A percentile compares a stretch with the other conserved stretches of the same genome.
phyloP scores from a whole-genome alignment of 53 echinoderm and acorn worm genomes.

The Henricia sp. region DNA sequence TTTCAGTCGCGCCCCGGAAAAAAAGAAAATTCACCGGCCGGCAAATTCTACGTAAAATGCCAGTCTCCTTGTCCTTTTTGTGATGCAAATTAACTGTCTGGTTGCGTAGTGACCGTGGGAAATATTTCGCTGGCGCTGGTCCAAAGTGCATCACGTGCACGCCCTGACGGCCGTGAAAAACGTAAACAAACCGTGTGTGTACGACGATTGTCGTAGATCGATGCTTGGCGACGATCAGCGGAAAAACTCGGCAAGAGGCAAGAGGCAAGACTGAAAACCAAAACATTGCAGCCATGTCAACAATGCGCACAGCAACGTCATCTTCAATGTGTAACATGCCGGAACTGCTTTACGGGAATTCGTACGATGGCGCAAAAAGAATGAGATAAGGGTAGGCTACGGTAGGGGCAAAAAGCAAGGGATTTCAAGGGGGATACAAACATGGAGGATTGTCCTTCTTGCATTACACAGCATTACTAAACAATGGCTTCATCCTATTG shows the following conservation, averaged over 20 bases:
- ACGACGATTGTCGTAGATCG: constrained; percentile 41
- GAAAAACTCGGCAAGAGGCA: no score
- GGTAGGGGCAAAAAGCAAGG: no score
- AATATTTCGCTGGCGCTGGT: constrained; percentile 33
- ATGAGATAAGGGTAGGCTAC: no score
- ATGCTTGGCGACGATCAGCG: constrained; percentile 50
- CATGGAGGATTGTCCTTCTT: no score
- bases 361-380: background rate
- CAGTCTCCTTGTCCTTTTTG: background rate
- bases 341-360: constrained; percentile 33
- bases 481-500: no score
- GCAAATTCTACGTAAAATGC: background rate
- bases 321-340: constrained; percentile 7
- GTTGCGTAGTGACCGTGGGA: constrained; percentile 45
- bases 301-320: constrained; percentile 7
- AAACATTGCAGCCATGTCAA: constrained; percentile 38
- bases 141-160: constrained; percentile 43
- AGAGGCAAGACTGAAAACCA: background rate
- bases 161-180: constrained; percentile 17
- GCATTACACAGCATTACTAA: no score
- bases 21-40: background rate
- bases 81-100: constrained; percentile 46
- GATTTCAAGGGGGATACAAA: no score
- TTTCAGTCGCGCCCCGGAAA: no score
- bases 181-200: constrained; percentile 43